Evolutionary conservation across 2,113 vertebrate genomes (phyloP).

Genomic region (Phalacrocorax aristotelis): DNA sequence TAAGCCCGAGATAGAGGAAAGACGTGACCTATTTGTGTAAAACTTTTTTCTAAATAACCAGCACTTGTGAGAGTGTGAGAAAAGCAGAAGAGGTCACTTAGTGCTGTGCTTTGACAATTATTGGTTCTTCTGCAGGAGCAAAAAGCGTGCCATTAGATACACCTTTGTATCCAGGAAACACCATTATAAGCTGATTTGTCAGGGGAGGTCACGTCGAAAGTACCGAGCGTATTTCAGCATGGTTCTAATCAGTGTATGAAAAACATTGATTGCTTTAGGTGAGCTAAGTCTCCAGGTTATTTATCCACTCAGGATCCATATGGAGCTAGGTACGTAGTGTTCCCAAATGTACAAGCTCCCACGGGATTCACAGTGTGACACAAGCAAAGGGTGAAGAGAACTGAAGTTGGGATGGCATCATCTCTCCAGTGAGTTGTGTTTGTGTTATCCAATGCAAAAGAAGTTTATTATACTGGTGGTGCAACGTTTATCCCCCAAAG

Average conservation of each 20-base stretch:
- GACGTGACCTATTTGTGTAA: background rate
- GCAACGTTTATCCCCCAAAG: background rate
- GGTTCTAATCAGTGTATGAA: background rate
- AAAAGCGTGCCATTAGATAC: background rate
- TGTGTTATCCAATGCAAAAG: background rate
- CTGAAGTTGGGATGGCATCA: background rate
- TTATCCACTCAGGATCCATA: background rate
- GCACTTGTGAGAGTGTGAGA: background rate
- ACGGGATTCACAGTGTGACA: background rate
- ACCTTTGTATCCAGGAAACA: constrained; percentile 41
- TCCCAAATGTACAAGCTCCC: fast-evolving
- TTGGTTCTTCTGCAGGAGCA: background rate
- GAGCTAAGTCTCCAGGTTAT: background rate
- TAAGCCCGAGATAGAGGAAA: background rate
- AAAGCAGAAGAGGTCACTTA: background rate
- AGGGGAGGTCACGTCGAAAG: background rate
- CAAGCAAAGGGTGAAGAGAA: background rate
- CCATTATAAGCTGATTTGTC: background rate
- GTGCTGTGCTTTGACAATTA: background rate
- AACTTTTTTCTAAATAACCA: background rate
- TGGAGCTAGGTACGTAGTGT: background rate
- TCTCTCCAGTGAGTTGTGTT: background rate
- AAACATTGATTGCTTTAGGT: background rate
- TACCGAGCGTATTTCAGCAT: background rate
- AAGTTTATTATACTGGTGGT: background rate